Base-by-base conservation (phyloP, 2,113 vertebrate species). In the Toxostoma redivivum region DNA sequence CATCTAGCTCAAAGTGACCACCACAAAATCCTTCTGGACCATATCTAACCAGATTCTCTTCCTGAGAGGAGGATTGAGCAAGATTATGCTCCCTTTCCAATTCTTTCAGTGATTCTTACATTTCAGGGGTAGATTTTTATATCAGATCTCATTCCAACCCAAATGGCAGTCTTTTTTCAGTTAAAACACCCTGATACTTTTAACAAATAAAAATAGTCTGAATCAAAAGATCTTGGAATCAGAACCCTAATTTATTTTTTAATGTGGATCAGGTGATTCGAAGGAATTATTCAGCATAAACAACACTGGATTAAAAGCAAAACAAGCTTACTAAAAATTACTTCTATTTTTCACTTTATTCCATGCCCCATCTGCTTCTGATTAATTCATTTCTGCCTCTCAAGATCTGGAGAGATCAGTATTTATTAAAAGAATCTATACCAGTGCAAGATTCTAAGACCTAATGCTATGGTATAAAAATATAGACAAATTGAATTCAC, bases 401-500 rank as follows among this genome's bases (percentile, higher is more conserved):
- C 69, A 65, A 53, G 69, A 79, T 91, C 57, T 91, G 61, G 57
- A 94, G 45, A 72, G 61, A 86, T 96, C 9, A 0, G 67, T 65
- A 76, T 80, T 81, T 62, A 81, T 93, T 92, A 80, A 35, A 74
- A 66, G 48, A 85, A 87, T 88, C 86, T 42, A 76, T 79, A 91
- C 8, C 53, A 95, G 70, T 31, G 79, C 57, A 62, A 87, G 77
- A 93, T 65, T 94, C 48, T 85, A 37, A 87, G 27, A 80, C 74
- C 69, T 91, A 87, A 89, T 85, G 42, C 33, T 73, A 54, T 24
- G 37, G 40, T 91, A 91, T 50, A 96, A 96, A 96, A 96, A 95
- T 87, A 96, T 6, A 95, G 78, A 80, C 72, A 95, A 93, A 97
- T 91, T 96, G 50, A 94, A 96, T 93, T 96, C 86, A 84, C 73